Conservation (phyloP, 2,888 invertebrate species). For the Anarsia innoxiella region DNA sequence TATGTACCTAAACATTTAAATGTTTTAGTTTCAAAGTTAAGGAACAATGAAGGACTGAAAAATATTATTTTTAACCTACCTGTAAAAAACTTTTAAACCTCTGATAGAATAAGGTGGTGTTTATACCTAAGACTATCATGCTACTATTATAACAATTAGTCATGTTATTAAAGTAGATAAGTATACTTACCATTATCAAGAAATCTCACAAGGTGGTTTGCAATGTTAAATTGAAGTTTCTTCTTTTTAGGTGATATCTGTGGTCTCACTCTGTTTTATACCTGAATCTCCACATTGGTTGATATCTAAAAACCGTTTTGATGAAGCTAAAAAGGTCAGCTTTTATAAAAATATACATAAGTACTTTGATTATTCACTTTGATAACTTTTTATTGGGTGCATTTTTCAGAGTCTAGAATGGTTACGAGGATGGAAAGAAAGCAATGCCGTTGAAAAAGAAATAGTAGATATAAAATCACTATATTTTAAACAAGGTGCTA, state of each 20-base stretch:
- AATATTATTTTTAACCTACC: no score
- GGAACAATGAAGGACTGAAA: no score
- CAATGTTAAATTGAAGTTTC: no score
- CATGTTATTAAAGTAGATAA: no score
- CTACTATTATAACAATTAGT: no score
- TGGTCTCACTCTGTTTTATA: constrained; percentile 79
- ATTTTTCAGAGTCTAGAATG: constrained; percentile 78
- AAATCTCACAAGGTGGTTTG: no score
- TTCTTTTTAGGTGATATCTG: constrained; percentile 68
- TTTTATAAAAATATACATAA: neutral
- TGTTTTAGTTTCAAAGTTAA: no score
- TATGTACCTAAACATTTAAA: no score
- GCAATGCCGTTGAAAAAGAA: constrained; percentile 77
- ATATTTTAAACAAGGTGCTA: neutral
- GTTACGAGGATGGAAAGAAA: constrained; percentile 85
- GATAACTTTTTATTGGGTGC: neutral
- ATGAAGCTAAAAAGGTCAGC: constrained; percentile 78
- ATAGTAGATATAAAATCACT: constrained; percentile 66
- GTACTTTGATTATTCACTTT: neutral
- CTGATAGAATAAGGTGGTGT: no score
- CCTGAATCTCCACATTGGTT: constrained; percentile 91
- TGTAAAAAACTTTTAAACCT: no score
- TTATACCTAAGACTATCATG: no score
- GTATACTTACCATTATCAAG: no score
- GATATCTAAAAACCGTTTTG: constrained; percentile 77